phyloP scores from a whole-genome alignment of 1,140 invertebrate species.

The Meloidogyne floridensis region DNA sequence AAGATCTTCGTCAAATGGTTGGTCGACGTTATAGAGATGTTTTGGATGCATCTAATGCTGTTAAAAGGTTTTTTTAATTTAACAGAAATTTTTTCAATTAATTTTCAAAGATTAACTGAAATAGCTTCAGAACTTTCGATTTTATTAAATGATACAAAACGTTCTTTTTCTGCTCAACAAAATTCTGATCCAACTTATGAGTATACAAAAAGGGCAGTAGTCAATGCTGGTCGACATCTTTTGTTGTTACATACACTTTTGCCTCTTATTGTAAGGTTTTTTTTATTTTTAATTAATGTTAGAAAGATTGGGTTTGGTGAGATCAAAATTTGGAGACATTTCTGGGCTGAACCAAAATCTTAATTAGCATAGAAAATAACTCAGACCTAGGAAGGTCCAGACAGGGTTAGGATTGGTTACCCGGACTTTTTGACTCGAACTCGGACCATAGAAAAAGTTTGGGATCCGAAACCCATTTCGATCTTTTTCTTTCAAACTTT shows the following conservation, averaged over 20 bases:
- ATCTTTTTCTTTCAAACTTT: too few relatives aligned
- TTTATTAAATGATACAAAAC: conserved; percentile 24
- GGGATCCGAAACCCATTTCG: too few relatives aligned
- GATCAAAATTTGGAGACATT: too few relatives aligned
- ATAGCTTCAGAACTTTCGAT: conserved; percentile 38
- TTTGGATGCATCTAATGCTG: conserved; percentile 66
- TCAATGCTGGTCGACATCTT: neutral
- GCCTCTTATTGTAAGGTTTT: too few relatives aligned
- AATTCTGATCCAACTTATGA: neutral
- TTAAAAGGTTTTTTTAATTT: conserved; percentile 38
- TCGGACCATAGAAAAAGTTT: too few relatives aligned
- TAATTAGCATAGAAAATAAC: too few relatives aligned
- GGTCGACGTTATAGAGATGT: conserved; percentile 66
- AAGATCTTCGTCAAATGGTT: conserved; percentile 67
- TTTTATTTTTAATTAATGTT: neutral
- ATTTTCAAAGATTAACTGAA: conserved; percentile 33
- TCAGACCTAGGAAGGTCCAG: too few relatives aligned
- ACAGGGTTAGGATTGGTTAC: too few relatives aligned
- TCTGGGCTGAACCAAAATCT: too few relatives aligned
- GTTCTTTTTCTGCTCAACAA: conserved; percentile 8
- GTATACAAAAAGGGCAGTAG: neutral
- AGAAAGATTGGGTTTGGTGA: too few relatives aligned
- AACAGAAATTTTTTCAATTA: neutral
- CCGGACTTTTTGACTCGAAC: too few relatives aligned
- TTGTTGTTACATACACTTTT: neutral